Base-by-base conservation (phyloP, 1,140 invertebrate genomes). In the Drosophila busckii region DNA sequence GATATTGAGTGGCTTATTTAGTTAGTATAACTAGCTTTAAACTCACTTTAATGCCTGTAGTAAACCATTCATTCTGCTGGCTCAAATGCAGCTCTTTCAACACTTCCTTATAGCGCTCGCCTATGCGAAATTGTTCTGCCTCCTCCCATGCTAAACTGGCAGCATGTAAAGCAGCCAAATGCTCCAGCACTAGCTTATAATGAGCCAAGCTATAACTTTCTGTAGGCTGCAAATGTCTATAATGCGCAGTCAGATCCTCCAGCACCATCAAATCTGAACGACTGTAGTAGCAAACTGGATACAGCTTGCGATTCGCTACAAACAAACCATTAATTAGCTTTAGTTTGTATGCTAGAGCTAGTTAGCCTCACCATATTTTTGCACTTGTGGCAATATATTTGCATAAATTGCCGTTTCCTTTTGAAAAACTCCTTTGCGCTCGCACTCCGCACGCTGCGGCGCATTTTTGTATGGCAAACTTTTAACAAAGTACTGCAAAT, bases 121-220 rank as follows among this genome's bases (percentile, higher is more conserved):
- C 84, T 4, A 89, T 61, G 2, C 71, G 48, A 1, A 73, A 38
- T 0, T 75, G 58, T 2, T 88, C 65, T 0, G 28, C 38, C 4
- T 75, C 28, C 8, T 86, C 84, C 53, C 86, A 87, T 2, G 88
- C 54, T 6, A 89, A 45, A 17, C 88, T 89, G 0, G 73, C 64
- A 0, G 87, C 87, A 49, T 89, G 89, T 0, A 89, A 6, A 2
- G 71, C 70, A 0, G 88, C 88, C 17, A 89, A 29, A 6, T 82
- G 55, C 3, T 55, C 58, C 19, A 89, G 49, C n/a, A 84, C 85
- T 7, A 87, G 15, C n/a, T 84, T 70, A 13, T 85, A 66, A 15
- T 87, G 73, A 3, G 80, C 53, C 2, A 52, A 8, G 0, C 35
- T 65, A 40, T 86, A 80, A 3, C 61, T 65, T 0, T 88, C 70